Evolutionary conservation across 1,140 invertebrate species (phyloP).

Genomic region (Odontomachus brunneus): DNA sequence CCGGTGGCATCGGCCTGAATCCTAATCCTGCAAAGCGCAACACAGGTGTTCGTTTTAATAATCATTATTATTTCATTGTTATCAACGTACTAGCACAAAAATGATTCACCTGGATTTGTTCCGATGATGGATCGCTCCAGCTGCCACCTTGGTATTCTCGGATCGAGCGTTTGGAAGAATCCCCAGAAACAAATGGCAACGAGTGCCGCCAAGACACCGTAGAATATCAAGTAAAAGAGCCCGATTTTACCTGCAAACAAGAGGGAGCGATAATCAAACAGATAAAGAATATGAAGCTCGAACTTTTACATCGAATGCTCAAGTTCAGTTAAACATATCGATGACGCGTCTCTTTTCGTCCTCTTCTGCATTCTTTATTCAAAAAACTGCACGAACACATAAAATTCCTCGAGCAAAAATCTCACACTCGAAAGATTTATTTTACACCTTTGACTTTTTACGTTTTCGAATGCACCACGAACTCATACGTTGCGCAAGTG

Average conservation of each 20-base stretch:
- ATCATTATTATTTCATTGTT: not conserved
- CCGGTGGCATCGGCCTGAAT: conserved; percentile 94
- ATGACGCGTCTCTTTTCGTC: no score
- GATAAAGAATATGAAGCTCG: not conserved
- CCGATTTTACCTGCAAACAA: conserved; percentile 92
- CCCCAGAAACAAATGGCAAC: conserved; percentile 96
- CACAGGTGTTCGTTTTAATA: conserved; percentile 19
- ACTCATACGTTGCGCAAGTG: no score
- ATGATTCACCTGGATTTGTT: conserved; percentile 92
- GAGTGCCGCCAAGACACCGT: conserved; percentile 93
- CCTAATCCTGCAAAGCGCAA: conserved; percentile 89
- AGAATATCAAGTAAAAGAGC: conserved; percentile 96
- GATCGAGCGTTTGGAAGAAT: conserved; percentile 96
- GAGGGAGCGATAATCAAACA: conserved; percentile 19
- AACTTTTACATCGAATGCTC: no score
- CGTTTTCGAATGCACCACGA: no score
- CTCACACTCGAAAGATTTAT: no score
- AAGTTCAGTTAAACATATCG: no score
- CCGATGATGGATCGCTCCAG: conserved; percentile 94
- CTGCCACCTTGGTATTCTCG: conserved; percentile 93
- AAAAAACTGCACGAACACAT: no score
- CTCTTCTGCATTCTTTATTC: no score
- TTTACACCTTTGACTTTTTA: no score
- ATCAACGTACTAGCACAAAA: conserved; percentile 16
- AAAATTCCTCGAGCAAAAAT: no score